phyloP scores from a whole-genome alignment of 2,797 vertebrate genomes.

The Manis pentadactyla region DNA sequence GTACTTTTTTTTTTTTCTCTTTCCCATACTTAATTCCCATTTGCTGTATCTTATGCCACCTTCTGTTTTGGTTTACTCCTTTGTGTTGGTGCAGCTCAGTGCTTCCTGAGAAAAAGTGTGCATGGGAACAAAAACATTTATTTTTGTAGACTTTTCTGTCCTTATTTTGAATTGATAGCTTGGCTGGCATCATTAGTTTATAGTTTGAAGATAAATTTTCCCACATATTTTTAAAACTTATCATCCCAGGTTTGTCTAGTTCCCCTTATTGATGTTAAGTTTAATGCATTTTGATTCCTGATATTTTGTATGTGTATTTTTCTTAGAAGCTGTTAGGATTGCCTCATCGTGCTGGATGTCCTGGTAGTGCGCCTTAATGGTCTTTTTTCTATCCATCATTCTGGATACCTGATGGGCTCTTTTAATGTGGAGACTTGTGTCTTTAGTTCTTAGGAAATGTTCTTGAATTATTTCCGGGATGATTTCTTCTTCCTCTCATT shows the following conservation, averaged over 20 bases:
- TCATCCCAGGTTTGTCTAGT: background rate
- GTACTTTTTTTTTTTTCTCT: background rate
- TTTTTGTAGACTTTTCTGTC: background rate
- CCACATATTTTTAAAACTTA: background rate
- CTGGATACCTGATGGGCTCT: background rate
- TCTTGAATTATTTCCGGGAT: constrained; percentile 25
- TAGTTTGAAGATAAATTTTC: constrained; percentile 19
- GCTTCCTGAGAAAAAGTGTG: background rate
- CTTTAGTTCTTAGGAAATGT: background rate
- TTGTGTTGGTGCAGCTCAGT: background rate
- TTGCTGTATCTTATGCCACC: background rate
- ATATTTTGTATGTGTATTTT: background rate
- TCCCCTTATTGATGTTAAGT: background rate
- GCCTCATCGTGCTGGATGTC: background rate
- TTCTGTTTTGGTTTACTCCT: background rate
- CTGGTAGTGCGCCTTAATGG: background rate
- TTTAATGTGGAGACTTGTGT: background rate
- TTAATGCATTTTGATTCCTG: background rate
- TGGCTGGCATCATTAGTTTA: background rate
- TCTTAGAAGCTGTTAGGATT: background rate
- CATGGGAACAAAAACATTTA: background rate
- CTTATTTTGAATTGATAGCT: background rate
- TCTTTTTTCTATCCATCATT: background rate
- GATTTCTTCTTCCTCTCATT: background rate
- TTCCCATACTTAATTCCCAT: background rate